phyloP scores from a whole-genome alignment of 2,113 vertebrate genomes.

The Lagopus muta region DNA sequence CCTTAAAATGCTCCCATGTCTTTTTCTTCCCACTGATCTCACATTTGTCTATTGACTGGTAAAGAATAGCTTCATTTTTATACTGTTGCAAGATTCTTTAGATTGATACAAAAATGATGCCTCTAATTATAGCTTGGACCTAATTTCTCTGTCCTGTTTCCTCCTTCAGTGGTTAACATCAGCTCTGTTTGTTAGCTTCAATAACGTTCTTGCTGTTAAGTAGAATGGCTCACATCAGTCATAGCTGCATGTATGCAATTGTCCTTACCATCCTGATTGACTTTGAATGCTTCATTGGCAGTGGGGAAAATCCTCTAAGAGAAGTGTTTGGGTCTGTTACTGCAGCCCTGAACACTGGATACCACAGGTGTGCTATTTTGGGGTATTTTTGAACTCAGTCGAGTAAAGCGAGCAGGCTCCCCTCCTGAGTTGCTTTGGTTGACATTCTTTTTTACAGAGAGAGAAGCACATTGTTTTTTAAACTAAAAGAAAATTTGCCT shows the following conservation, averaged over 20 bases:
- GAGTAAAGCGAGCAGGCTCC: neutral
- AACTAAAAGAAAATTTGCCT: neutral
- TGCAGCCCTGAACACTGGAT: neutral
- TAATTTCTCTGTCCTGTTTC: neutral
- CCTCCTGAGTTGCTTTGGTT: neutral
- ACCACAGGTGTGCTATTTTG: neutral
- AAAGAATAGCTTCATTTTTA: neutral
- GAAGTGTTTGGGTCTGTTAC: neutral
- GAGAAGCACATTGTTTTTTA: neutral
- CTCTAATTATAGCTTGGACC: neutral
- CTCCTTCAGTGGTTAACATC: neutral
- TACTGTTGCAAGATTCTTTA: neutral
- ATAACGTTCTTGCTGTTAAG: neutral
- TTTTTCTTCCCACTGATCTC: neutral
- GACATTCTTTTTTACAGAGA: neutral
- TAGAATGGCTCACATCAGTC: neutral
- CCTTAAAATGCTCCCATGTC: neutral
- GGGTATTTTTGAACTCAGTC: neutral
- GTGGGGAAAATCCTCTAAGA: neutral
- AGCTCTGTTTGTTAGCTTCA: neutral
- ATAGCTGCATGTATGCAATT: neutral
- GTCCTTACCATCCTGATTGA: neutral
- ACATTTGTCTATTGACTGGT: neutral
- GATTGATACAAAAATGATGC: neutral
- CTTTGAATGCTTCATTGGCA: neutral